Conservation (phyloP, 2,797 vertebrate species). For the Intellagama lesueurii region DNA sequence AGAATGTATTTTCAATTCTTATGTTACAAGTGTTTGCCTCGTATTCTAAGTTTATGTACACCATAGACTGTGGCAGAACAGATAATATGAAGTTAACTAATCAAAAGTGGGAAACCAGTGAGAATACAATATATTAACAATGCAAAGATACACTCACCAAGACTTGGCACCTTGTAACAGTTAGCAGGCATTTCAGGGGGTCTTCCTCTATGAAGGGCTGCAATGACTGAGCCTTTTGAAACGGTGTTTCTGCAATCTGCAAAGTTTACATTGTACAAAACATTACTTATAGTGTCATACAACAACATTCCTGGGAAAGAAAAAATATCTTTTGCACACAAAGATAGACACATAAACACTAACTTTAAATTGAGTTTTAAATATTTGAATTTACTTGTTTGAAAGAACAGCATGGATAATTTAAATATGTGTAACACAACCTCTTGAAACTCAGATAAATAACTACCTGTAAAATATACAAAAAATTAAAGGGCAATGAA, state of each 20-base stretch:
- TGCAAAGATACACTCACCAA: slow-evolving; percentile 79
- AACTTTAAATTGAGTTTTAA: not conserved
- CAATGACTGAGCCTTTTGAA: slow-evolving; percentile 92
- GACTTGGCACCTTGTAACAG: slow-evolving; percentile 83
- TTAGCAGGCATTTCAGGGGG: slow-evolving; percentile 94
- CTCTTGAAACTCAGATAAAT: not conserved
- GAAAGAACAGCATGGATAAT: not conserved
- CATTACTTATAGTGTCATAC: slow-evolving; percentile 27
- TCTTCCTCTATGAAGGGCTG: slow-evolving; percentile 95
- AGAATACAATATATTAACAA: not conserved
- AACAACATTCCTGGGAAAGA: slow-evolving; percentile 23
- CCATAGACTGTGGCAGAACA: not conserved
- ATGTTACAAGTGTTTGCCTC: not conserved
- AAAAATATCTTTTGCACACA: not conserved
- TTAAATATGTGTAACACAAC: not conserved
- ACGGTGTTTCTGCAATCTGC: slow-evolving; percentile 87
- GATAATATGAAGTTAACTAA: not conserved
- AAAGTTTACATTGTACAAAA: slow-evolving; percentile 63
- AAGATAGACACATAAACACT: not conserved
- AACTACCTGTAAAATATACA: not conserved
- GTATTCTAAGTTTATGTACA: not conserved
- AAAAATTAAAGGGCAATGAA: not conserved
- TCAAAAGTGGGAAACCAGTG: not conserved
- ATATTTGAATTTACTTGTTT: not conserved
- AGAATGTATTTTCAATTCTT: not conserved